Base-by-base conservation (phyloP, 2,888 invertebrate species). In the Coenonympha glycerion region DNA sequence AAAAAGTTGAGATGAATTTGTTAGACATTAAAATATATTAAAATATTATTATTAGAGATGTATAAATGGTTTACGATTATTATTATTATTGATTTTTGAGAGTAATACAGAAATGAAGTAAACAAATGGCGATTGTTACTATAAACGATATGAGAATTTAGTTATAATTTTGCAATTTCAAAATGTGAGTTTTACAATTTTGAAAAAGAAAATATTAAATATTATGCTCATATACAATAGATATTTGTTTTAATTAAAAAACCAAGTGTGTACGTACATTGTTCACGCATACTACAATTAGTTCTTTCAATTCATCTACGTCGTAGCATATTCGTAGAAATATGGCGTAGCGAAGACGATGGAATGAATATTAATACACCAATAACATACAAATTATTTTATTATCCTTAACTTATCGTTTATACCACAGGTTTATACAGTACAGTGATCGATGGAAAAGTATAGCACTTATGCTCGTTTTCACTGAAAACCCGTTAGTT, bases 101-200 rank as follows among this genome's bases (percentile, higher is more conserved):
- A 83, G 75, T 72, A 84, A 76, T 76, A 80, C 79, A 80, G 61
- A 60, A 76, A 66, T 64, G 65, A 71, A 69, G 68, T 66, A 74
- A 73, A 81, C 75, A 79, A 80, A 82, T 77, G 82, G 79, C 85
- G 82, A 81, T 85, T 85, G 85, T 86, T 87, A 87, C 81, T 86
- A 86, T 83, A 83, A 79, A 83, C 84, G 80, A 84, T 84, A 86
- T 85, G 85, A 85, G 83, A 86, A 84, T 82, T 85, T 86, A 87
- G 84, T 85, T 86, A 80, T 86, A 86, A 84, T 86, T 87, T 87
- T 86, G 86, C 85, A 86, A 85, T 83, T 87, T 86, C 86, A 86
- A 86, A 86, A 86, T 87, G 87, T 87, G 86, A 85, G 85, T 87
- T 86, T 87, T 86, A 86, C 87, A 87, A 87, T 87, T 87, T 87